Percentiles rank a stretch among this genome's conserved stretches.
phyloP scores from a whole-genome alignment of 2,113 vertebrate genomes.

The Charadrius vociferus region DNA sequence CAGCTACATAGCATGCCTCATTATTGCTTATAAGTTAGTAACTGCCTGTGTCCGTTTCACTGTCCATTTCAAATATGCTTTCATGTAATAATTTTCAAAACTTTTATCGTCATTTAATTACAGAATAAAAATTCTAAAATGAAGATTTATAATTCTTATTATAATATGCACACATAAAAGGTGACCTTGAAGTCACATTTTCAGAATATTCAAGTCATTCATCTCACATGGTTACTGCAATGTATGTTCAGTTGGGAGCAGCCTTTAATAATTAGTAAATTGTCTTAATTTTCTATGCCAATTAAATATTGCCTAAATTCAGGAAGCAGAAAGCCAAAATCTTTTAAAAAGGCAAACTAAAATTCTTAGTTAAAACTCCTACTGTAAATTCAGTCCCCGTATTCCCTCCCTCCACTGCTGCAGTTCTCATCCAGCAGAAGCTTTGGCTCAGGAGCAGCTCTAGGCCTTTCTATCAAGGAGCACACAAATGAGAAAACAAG shows the following conservation, averaged over 20 bases:
- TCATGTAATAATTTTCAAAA: neutral
- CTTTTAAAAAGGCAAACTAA: neutral
- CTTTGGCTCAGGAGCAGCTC: conserved; percentile 23
- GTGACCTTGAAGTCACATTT: neutral
- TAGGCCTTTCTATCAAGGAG: conserved; percentile 55
- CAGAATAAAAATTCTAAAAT: neutral
- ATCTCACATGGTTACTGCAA: neutral
- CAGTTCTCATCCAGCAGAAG: neutral
- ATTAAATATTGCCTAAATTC: neutral
- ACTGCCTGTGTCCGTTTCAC: neutral
- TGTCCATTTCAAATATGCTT: neutral
- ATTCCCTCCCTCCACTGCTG: neutral
- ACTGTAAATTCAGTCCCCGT: neutral
- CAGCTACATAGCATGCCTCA: neutral
- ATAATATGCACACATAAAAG: neutral
- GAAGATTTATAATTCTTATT: neutral
- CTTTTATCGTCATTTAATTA: neutral
- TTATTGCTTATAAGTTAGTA: neutral
- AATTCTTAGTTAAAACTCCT: neutral
- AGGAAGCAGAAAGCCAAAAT: neutral
- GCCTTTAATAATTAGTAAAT: neutral
- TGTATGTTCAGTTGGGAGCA: neutral
- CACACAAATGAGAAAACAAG: conserved; percentile 72
- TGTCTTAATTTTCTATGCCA: neutral
- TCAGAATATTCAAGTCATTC: neutral